Evolutionary conservation across 2,888 invertebrate species (phyloP), one percentile per base, ranked within the genome.

Genomic region (Sepiola atlantica): DNA sequence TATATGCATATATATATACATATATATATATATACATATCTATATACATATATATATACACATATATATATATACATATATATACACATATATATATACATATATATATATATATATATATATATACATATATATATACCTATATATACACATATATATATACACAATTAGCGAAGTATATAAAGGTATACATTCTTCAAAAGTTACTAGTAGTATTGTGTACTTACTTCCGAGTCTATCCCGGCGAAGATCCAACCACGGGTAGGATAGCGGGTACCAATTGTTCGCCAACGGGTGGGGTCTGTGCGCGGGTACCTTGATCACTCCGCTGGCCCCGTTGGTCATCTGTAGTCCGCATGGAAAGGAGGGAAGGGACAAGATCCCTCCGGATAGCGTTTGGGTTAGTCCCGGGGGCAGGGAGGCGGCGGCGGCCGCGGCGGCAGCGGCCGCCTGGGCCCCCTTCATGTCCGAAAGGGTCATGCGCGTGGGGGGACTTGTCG

Each of bases 181-280:
- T n/a, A n/a, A n/a, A n/a, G n/a, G n/a, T n/a, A n/a, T n/a, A n/a
- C 0, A 77, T n/a, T 77, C 4, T 14, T 20, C 21, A 6, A 28
- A 14, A n/a, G n/a, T n/a, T 12, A 77, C n/a, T n/a, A n/a, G 28
- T 14, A 77, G 10, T 0, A 77, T 77, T n/a, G n/a, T 77, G 21
- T 91, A 91, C 92, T 92, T 92, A 92, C 92, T 92, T 35, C 92
- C 92, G 92, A 92, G 92, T 45, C 92, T 92, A 92, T 92, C 92
- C 45, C 92, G 92, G n/a, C 92, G 92, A 35, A 92, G 92, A 45
- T 92, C 92, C 92, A 92, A 28, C 92, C 92, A 92, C 28, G 92
- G 92, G 92, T 92, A 92, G 92, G 92, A 92, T 55, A 92, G 35
- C n/a, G 92, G 92, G 20, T 92, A 92, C 92, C 92, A 92, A n/a